These are phyloP conservation scores for Macrocentrus cingulum DNA, from an alignment of 1,140 invertebrate species.

Conservation along the genomic window DNA sequence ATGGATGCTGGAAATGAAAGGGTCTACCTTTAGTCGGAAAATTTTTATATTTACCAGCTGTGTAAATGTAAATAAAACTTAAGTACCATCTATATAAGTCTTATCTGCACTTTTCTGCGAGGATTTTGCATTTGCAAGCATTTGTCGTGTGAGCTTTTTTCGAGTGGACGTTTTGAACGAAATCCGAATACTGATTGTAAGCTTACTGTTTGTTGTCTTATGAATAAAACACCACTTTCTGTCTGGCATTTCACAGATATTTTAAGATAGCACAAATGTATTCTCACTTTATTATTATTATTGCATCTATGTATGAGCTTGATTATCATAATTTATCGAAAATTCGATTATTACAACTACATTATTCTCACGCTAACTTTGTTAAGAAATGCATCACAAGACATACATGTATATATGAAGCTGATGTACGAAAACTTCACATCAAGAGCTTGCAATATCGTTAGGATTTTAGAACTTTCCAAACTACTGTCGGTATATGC, in stretches of 20 bases:
- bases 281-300: too few relatives aligned
- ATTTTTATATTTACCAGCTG: constrained; percentile 30
- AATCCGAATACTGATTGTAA: constrained; percentile 29
- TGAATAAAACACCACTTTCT: constrained; percentile 26
- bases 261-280: too few relatives aligned
- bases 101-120: constrained; percentile 9
- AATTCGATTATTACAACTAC: too few relatives aligned
- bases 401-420: too few relatives aligned
- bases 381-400: too few relatives aligned
- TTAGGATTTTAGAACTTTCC: background rate
- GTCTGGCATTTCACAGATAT: constrained; percentile 10
- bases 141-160: background rate
- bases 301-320: too few relatives aligned
- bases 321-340: too few relatives aligned
- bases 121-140: constrained; percentile 1
- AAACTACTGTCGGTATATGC: background rate
- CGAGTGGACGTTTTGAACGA: constrained; percentile 13
- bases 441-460: background rate
- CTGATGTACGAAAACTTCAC: too few relatives aligned
- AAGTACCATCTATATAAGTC: constrained; percentile 30
- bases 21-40: constrained; percentile 5
- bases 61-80: constrained; percentile 30
- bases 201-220: constrained; percentile 25
- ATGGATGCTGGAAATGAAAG: constrained; percentile 26
- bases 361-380: too few relatives aligned